Evolutionary conservation across 1,140 invertebrate genomes (phyloP), one percentile per base, ranked within the genome.

Genomic region (Dolichoris vasculosae): DNA sequence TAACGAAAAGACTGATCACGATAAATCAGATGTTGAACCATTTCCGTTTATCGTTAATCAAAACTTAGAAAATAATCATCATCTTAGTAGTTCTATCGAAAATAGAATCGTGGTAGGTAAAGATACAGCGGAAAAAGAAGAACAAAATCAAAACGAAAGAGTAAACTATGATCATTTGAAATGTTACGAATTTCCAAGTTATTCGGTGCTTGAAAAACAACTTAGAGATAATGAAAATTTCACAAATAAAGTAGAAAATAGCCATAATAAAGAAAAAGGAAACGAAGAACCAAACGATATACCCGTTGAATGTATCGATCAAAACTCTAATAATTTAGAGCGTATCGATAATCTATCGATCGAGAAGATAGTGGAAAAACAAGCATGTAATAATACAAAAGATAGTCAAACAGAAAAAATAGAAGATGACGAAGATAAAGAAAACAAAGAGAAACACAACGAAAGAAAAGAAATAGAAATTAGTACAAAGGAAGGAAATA

Each of bases 371-470:
- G 38, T 69, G 13, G 51, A 51, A 76, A 17, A n/a, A 51, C 11
- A 26, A 0, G 51, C 63, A 63, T 30, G 40, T 38, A 23, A 43
- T 73, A 43, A 43, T n/a, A n/a, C 20, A 43, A 40, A 73, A 6
- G 20, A 43, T 40, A 71, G 55, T 26, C 4, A 71, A 35, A 71
- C 51, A 8, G 43, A 48, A 51, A 71, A 51, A 48, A 20, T 55
- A 51, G 48, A 78, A 9, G 63, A 80, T 23, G 67, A 85, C 23
- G 84, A 85, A 59, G 30, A 85, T 48, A 85, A 85, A 48, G 84
- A 84, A 84, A 84, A 79, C 35, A 79, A 84, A 73, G 26, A 73
- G 11, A 59, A 55, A 32, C 32, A 30, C 30, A 32, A 23, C 30
- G 17, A 84, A n/a, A 76, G 63, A 67, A 69, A 77, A 9, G n/a